Conservation (phyloP, 2,888 invertebrate species). For the Lissonota sp. region DNA sequence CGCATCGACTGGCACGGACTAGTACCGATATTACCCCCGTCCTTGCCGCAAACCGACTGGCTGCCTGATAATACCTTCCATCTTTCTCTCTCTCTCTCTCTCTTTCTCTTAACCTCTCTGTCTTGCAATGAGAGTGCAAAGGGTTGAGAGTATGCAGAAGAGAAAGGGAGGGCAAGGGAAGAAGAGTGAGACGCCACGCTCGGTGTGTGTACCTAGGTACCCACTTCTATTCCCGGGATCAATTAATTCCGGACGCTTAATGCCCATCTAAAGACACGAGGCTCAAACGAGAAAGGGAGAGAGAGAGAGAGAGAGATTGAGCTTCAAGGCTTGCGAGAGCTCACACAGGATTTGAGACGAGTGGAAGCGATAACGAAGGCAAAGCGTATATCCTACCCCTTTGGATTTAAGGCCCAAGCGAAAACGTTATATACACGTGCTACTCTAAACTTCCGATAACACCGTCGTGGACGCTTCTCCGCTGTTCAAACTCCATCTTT, state of each 20-base stretch:
- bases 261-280: slow-evolving; percentile 80
- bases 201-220: slow-evolving; percentile 79
- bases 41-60: slow-evolving; percentile 62
- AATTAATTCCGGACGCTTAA: slow-evolving; percentile 82
- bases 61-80: slow-evolving; percentile 44
- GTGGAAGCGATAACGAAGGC: slow-evolving; percentile 61
- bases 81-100: slow-evolving; percentile 30
- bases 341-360: slow-evolving; percentile 55
- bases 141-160: slow-evolving; percentile 53
- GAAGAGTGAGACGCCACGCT: slow-evolving; percentile 60
- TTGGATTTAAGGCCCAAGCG: slow-evolving; percentile 34
- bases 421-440: slow-evolving; percentile 75
- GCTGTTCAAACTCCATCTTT: slow-evolving; percentile 21
- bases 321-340: slow-evolving; percentile 50
- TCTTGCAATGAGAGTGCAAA: slow-evolving; percentile 66
- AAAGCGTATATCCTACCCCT: slow-evolving; percentile 43
- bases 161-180: slow-evolving; percentile 8
- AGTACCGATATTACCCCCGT: slow-evolving; percentile 81
- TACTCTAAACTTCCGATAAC: slow-evolving; percentile 71
- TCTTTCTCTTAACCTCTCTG: slow-evolving; percentile 48
- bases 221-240: slow-evolving; percentile 80
- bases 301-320: not conserved
- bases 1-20: slow-evolving; percentile 81
- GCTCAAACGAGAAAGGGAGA: slow-evolving; percentile 39
- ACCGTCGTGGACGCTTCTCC: slow-evolving; percentile 59